These are phyloP conservation scores for Erebia epiphron DNA, from an alignment of 2,888 invertebrate species.

Conservation along the genomic window DNA sequence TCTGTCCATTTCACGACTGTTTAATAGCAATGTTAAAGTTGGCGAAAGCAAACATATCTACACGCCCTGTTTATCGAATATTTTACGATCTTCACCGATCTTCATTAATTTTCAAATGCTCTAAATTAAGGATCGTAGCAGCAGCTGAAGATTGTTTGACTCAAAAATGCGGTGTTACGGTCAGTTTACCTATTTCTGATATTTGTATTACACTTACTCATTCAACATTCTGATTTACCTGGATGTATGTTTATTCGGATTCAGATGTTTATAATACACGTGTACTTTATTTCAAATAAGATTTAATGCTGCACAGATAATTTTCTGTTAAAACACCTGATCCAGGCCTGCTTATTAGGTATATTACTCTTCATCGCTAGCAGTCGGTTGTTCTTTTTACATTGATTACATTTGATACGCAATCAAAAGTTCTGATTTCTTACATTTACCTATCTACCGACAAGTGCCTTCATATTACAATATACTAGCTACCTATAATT, in stretches of 20 bases:
- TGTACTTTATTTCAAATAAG: constrained; percentile 77
- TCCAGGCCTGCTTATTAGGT: constrained; percentile 55
- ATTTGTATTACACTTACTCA: constrained; percentile 80
- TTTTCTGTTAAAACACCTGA: constrained; percentile 71
- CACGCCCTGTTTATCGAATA: constrained; percentile 81
- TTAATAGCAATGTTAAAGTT: constrained; percentile 82
- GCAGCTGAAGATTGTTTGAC: constrained; percentile 77
- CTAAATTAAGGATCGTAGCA: constrained; percentile 64
- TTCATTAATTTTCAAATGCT: constrained; percentile 77
- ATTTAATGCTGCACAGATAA: constrained; percentile 72
- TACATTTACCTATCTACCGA: not conserved
- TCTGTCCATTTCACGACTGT: constrained; percentile 82
- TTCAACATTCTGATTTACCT: constrained; percentile 81
- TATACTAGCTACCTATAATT: too few species aligned
- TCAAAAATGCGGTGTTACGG: constrained; percentile 58
- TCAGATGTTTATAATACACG: constrained; percentile 77
- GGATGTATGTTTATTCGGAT: constrained; percentile 75
- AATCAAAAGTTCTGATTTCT: not conserved
- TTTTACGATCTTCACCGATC: constrained; percentile 76
- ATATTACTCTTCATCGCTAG: constrained; percentile 38
- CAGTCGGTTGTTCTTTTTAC: constrained; percentile 23
- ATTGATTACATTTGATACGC: constrained; percentile 6
- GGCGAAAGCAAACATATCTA: constrained; percentile 76
- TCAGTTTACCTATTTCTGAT: constrained; percentile 73
- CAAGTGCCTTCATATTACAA: too few species aligned